Conservation (phyloP, 2,888 invertebrate species). For the Eutolmus rufibarbis region DNA sequence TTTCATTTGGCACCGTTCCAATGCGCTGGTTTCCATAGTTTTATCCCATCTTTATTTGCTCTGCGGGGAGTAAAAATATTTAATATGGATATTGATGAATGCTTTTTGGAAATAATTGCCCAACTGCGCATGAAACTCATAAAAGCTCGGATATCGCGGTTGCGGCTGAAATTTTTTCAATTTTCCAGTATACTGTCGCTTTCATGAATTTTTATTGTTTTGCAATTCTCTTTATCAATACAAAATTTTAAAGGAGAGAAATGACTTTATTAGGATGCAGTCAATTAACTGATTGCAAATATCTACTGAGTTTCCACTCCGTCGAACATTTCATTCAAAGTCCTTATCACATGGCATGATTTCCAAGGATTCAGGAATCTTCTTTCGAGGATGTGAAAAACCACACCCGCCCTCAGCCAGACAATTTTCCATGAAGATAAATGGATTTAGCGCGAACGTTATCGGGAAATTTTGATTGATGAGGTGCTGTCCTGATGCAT, state of each 20-base stretch:
- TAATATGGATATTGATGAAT: not conserved
- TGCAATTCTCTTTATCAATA: not conserved
- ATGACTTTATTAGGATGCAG: not conserved
- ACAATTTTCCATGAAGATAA: not conserved
- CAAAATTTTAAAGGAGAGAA: not conserved
- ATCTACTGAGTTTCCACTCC: not conserved
- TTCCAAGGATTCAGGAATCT: not conserved
- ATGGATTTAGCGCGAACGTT: not conserved
- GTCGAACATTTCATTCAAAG: not conserved
- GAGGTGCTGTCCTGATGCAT: not conserved
- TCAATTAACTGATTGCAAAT: not conserved
- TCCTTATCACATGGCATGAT: not conserved
- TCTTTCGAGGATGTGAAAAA: not conserved
- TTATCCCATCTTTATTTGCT: not conserved
- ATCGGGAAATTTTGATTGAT: not conserved
- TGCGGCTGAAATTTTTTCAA: not conserved
- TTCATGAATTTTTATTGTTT: not conserved
- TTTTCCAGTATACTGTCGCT: not conserved
- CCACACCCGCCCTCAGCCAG: not conserved
- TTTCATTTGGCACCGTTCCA: not conserved
- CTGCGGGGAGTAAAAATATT: not conserved
- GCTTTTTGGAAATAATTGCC: not conserved
- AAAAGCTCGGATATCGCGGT: not conserved
- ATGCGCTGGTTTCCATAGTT: not conserved
- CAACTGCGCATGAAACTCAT: not conserved